Conservation (phyloP, 2,888 invertebrate genomes). For the Drosophila cognata region DNA sequence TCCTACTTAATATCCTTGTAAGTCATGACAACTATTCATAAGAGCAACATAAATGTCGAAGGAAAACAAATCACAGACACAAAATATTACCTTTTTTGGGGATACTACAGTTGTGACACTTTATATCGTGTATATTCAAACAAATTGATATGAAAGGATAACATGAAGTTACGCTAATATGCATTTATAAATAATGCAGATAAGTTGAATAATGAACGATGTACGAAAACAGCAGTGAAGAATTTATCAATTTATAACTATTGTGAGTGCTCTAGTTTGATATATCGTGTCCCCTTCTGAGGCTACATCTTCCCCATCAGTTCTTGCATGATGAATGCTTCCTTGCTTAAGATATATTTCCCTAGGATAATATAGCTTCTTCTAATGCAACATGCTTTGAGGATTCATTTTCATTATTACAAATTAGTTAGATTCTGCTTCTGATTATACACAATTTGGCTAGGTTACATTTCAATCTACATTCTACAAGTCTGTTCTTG, state of each 20-base stretch:
- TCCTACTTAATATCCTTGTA: not conserved
- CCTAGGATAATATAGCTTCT: too few relatives aligned
- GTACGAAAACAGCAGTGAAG: not conserved
- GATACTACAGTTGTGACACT: not conserved
- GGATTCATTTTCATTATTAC: not conserved
- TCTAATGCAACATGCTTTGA: not conserved
- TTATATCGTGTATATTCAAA: not conserved
- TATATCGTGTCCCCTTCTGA: not conserved
- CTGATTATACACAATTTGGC: not conserved
- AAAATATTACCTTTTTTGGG: not conserved
- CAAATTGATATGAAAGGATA: not conserved
- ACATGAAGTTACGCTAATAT: not conserved
- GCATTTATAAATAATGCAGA: not conserved
- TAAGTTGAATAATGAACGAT: not conserved
- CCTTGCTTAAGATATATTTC: not conserved
- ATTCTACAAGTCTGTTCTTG: not conserved
- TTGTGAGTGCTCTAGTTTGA: not conserved
- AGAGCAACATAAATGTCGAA: not conserved
- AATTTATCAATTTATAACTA: not conserved
- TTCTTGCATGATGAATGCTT: not conserved
- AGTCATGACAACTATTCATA: not conserved
- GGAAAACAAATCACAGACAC: slow-evolving; percentile 2
- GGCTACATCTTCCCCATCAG: not conserved
- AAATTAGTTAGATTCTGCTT: not conserved
- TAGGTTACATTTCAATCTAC: not conserved